Conservation (phyloP, 2,888 invertebrate species). For the Rugalucina vietnamica region DNA sequence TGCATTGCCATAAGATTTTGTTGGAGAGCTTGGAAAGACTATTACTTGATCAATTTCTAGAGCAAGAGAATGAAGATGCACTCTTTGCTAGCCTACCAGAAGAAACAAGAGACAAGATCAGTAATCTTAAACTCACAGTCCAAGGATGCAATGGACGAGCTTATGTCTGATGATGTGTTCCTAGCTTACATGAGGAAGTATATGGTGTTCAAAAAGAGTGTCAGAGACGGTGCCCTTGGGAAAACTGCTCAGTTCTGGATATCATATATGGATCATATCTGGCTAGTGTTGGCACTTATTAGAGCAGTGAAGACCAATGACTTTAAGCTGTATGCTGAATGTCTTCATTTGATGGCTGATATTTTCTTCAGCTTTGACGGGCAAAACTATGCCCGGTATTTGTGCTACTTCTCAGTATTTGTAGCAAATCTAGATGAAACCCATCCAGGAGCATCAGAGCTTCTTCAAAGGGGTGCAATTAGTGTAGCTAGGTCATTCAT, state of each 20-base stretch:
- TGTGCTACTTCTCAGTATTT: slow-evolving; percentile 49
- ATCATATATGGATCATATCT: slow-evolving; percentile 54
- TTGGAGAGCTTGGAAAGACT: neutral
- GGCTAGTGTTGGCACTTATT: slow-evolving; percentile 43
- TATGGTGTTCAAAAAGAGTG: neutral
- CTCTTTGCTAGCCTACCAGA: neutral
- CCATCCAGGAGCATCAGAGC: slow-evolving; percentile 51
- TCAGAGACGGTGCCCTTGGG: slow-evolving; percentile 28
- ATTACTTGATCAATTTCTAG: neutral
- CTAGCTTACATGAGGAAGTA: slow-evolving; percentile 2
- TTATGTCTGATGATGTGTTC: slow-evolving; percentile 13
- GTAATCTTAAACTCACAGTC: neutral
- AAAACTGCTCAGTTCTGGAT: slow-evolving; percentile 56
- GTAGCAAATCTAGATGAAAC: slow-evolving; percentile 57
- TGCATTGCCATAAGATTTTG: slow-evolving; percentile 57
- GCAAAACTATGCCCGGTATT: slow-evolving; percentile 61
- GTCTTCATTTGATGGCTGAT: slow-evolving; percentile 41
- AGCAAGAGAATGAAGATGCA: neutral
- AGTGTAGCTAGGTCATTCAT: slow-evolving; percentile 65
- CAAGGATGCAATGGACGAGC: neutral
- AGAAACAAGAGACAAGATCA: neutral
- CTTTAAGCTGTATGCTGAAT: slow-evolving; percentile 39
- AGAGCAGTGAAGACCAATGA: slow-evolving; percentile 49
- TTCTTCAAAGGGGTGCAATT: slow-evolving; percentile 53
- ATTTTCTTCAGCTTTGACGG: slow-evolving; percentile 61